Percentiles rank a stretch among this genome's conserved stretches.
Conservation (phyloP, 2,888 invertebrate genomes). For the Volucella bombylans region DNA sequence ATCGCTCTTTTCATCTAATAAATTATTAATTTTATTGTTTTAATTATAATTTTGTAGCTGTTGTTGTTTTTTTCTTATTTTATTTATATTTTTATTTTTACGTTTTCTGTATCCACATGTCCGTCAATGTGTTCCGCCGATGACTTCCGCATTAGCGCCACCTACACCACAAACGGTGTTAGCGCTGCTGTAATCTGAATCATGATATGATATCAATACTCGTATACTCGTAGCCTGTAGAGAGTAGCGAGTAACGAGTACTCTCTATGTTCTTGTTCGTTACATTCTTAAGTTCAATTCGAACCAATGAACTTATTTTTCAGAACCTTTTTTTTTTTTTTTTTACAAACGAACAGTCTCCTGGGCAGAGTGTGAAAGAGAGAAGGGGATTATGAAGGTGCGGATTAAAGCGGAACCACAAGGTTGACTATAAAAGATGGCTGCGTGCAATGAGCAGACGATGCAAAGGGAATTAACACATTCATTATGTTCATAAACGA, state of each 20-base stretch:
- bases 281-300: constrained; percentile 49
- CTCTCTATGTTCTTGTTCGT: constrained; percentile 5
- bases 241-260: not conserved
- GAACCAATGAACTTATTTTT: constrained; percentile 60
- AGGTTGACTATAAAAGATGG: constrained; percentile 23
- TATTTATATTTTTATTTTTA: not conserved
- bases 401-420: constrained; percentile 21
- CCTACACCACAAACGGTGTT: constrained; percentile 52
- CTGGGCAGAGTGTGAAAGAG: constrained; percentile 7
- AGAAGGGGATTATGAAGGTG: constrained; percentile 6
- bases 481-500: constrained; percentile 44
- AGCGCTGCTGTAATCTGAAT: constrained; percentile 48
- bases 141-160: constrained; percentile 61
- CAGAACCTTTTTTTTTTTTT: constrained; percentile 24
- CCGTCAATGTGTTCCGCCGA: constrained; percentile 9
- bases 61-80: not conserved
- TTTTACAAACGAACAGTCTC: not conserved
- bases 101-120: constrained; percentile 5
- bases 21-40: constrained; percentile 60
- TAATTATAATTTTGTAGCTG: constrained; percentile 30
- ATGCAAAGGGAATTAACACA: constrained; percentile 47
- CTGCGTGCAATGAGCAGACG: constrained; percentile 24
- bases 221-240: too few species aligned
- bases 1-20: constrained; percentile 48
- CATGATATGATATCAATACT: too few species aligned